A percentile compares a stretch with the other conserved stretches of the same genome.
Evolutionary conservation across 2,113 vertebrate genomes (phyloP).

Genomic region (Bostrychus sinensis): DNA sequence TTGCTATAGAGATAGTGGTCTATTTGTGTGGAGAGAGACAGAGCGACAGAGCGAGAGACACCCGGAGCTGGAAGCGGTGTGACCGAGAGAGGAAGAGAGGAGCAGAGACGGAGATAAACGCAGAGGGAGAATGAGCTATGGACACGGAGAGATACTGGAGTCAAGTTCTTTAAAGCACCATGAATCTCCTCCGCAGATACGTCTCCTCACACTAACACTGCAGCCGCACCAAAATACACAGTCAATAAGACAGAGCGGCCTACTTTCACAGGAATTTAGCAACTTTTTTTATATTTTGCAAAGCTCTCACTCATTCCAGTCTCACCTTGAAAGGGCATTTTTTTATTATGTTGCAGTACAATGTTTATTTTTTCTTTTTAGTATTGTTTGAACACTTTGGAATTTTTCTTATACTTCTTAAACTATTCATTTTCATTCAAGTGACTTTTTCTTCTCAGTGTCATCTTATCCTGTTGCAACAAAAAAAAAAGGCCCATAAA

Average conservation of each 20-base stretch:
- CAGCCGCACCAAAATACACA: not conserved
- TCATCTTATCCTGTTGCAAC: no score
- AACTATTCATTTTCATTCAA: no score
- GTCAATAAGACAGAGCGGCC: not conserved
- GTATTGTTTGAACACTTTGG: no score
- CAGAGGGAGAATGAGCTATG: slow-evolving; percentile 35
- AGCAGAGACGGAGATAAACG: slow-evolving; percentile 12
- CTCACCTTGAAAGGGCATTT: no score
- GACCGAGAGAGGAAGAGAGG: not conserved
- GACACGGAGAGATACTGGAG: slow-evolving; percentile 15
- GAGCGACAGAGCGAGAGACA: slow-evolving; percentile 34
- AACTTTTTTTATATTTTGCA: no score
- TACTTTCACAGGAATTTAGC: no score
- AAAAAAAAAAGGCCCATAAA: no score
- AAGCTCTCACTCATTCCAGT: no score
- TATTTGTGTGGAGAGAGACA: slow-evolving; percentile 62
- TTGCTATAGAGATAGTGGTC: slow-evolving; percentile 57
- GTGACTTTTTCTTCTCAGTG: no score
- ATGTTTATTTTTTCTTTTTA: no score
- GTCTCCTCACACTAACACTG: slow-evolving; percentile 8
- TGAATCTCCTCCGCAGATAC: slow-evolving; percentile 23
- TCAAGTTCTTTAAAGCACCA: slow-evolving; percentile 39
- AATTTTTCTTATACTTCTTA: no score
- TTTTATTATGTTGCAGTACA: no score
- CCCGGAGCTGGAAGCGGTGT: not conserved